phyloP scores from a whole-genome alignment of 2,797 vertebrate species.

The Galagoides demidoff region DNA sequence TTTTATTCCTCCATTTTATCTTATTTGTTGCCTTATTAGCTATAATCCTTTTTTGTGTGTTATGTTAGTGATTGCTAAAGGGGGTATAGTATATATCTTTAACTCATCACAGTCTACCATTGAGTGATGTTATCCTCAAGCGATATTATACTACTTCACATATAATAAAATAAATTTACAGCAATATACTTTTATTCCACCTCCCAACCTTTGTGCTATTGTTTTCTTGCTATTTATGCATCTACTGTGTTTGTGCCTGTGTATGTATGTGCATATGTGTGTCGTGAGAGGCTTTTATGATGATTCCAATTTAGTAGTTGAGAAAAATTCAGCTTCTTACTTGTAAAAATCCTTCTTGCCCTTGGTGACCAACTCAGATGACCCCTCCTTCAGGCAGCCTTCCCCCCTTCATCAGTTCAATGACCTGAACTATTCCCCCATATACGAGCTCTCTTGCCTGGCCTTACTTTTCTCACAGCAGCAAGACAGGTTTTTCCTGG shows the following conservation, averaged over 20 bases:
- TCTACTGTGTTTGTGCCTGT: background rate
- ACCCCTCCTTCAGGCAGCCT: background rate
- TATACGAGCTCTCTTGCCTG: background rate
- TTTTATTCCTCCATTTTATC: background rate
- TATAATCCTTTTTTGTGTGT: background rate
- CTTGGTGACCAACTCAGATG: background rate
- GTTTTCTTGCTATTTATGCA: background rate
- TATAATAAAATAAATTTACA: background rate
- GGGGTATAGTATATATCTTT: no score
- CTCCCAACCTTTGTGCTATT: background rate
- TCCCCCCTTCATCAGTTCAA: background rate
- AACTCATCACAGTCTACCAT: background rate
- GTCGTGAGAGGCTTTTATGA: background rate
- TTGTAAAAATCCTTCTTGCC: background rate
- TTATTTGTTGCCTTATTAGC: background rate
- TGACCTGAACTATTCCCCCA: background rate
- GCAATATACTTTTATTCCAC: background rate
- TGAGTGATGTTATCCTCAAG: background rate
- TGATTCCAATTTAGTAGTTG: background rate
- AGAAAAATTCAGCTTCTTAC: background rate
- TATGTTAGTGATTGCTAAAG: background rate
- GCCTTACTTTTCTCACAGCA: background rate
- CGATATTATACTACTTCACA: background rate
- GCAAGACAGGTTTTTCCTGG: background rate
- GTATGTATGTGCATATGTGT: background rate